Evolutionary conservation across 2,888 invertebrate species (phyloP).

Genomic region (Stenchaetothrips biformis): DNA sequence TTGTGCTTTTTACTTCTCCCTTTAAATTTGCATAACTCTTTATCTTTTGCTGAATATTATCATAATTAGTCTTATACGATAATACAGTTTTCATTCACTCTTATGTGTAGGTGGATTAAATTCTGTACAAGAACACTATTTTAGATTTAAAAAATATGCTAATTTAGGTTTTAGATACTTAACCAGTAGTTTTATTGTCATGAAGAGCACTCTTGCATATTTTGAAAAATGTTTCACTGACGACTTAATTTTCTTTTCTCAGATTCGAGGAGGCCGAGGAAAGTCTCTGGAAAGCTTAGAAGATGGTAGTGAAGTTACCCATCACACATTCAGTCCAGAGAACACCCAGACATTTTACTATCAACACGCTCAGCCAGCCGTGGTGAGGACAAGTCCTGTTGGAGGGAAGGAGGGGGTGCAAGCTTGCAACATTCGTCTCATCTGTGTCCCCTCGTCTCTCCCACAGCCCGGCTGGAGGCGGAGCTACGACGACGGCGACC

Average conservation of each 20-base stretch:
- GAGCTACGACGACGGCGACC: slow-evolving; percentile 84
- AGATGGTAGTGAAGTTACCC: slow-evolving; percentile 53
- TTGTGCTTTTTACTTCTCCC: too few species aligned
- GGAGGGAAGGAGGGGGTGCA: too few species aligned
- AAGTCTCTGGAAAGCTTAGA: slow-evolving; percentile 81
- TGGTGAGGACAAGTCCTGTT: too few species aligned
- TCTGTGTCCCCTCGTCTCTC: neutral
- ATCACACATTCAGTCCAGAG: slow-evolving; percentile 58
- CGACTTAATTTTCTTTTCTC: slow-evolving; percentile 44
- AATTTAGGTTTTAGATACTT: neutral
- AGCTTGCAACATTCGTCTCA: too few species aligned
- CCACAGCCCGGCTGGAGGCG: slow-evolving; percentile 58
- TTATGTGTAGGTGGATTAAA: slow-evolving; percentile 16
- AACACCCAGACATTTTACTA: slow-evolving; percentile 56
- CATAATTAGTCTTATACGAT: slow-evolving; percentile 25
- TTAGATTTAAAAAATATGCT: neutral
- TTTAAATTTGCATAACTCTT: too few species aligned
- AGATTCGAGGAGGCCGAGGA: slow-evolving; percentile 69
- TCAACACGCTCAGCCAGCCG: slow-evolving; percentile 46
- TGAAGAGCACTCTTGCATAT: neutral
- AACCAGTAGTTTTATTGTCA: too few species aligned
- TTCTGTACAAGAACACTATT: neutral
- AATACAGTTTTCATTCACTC: too few species aligned
- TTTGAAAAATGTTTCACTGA: slow-evolving; percentile 25
- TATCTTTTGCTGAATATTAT: too few species aligned